phyloP scores from a whole-genome alignment of 53 echinoderm and acorn worm species.

The Apostichopus leukothele region DNA sequence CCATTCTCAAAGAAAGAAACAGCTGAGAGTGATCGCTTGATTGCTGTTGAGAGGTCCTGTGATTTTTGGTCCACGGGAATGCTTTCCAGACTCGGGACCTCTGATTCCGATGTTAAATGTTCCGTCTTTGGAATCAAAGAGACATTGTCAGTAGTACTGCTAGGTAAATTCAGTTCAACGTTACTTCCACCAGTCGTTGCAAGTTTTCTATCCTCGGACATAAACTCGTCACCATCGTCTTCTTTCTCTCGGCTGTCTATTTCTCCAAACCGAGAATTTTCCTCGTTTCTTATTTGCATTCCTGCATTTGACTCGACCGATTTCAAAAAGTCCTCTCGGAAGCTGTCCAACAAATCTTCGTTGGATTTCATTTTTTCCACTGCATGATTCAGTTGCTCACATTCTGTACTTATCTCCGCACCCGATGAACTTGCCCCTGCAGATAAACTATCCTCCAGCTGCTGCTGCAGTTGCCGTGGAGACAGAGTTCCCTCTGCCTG shows the following conservation, averaged over 20 bases:
- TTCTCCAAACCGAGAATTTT: background rate
- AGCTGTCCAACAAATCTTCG: constrained; percentile 14
- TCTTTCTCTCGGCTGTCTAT: background rate
- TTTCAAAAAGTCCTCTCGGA: constrained; percentile 11
- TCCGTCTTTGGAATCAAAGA: background rate
- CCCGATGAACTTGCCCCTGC: background rate
- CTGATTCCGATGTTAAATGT: background rate
- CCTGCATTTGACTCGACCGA: background rate
- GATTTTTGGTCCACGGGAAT: background rate
- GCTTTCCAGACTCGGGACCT: background rate
- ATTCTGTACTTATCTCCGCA: background rate
- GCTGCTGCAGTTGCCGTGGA: too few relatives aligned
- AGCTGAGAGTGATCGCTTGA: background rate
- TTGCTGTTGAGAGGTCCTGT: background rate
- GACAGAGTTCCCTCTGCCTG: background rate
- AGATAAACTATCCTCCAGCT: background rate
- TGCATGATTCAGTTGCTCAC: background rate
- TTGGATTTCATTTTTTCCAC: constrained; percentile 10
- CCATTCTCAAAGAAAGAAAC: constrained; percentile 13
- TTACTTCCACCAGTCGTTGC: constrained; percentile 1
- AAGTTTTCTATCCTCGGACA: constrained; percentile 1
- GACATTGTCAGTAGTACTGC: background rate
- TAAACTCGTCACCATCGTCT: background rate
- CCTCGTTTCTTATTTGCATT: background rate
- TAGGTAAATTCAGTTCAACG: constrained; percentile 1